A percentile compares a stretch with the other conserved stretches of the same genome.
phyloP scores from a whole-genome alignment of 2,888 invertebrate genomes.

The Ophonus ardosiacus region DNA sequence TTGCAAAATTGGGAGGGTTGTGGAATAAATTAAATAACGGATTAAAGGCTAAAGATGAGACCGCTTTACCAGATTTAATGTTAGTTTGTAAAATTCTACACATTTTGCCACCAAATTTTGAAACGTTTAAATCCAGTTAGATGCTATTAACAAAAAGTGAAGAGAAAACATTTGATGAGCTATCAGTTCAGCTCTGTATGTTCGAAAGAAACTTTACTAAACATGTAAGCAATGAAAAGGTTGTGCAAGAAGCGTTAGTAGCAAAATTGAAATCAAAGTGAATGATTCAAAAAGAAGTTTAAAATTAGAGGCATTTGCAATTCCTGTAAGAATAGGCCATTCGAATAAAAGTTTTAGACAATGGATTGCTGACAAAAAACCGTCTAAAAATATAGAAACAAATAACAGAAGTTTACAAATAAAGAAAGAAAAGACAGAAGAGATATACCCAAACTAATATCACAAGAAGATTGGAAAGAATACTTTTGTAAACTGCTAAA shows the following conservation, averaged over 20 bases:
- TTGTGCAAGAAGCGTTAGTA: constrained; percentile 65
- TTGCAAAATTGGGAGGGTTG: constrained; percentile 68
- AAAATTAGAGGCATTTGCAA: constrained; percentile 59
- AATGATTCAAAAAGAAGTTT: constrained; percentile 56
- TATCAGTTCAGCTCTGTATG: constrained; percentile 57
- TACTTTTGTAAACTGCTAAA: too few relatives aligned
- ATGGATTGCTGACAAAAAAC: constrained; percentile 69
- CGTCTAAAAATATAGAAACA: too few relatives aligned
- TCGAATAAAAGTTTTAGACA: constrained; percentile 65
- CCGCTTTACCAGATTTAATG: too few relatives aligned
- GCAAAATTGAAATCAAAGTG: constrained; percentile 52
- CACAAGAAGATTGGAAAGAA: too few relatives aligned
- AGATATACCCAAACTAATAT: too few relatives aligned
- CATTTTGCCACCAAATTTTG: too few relatives aligned
- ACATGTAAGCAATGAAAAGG: constrained; percentile 30
- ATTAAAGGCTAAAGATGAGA: constrained; percentile 66
- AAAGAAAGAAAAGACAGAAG: too few relatives aligned
- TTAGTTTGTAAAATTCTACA: too few relatives aligned
- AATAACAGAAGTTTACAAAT: too few relatives aligned
- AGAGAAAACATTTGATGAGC: constrained; percentile 67
- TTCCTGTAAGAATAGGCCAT: constrained; percentile 67
- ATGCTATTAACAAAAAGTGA: too few relatives aligned
- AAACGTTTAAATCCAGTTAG: too few relatives aligned
- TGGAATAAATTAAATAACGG: constrained; percentile 69
- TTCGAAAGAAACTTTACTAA: constrained; percentile 66